Conservation (phyloP, 1,140 invertebrate genomes). For the Zaprionus camerounensis region DNA sequence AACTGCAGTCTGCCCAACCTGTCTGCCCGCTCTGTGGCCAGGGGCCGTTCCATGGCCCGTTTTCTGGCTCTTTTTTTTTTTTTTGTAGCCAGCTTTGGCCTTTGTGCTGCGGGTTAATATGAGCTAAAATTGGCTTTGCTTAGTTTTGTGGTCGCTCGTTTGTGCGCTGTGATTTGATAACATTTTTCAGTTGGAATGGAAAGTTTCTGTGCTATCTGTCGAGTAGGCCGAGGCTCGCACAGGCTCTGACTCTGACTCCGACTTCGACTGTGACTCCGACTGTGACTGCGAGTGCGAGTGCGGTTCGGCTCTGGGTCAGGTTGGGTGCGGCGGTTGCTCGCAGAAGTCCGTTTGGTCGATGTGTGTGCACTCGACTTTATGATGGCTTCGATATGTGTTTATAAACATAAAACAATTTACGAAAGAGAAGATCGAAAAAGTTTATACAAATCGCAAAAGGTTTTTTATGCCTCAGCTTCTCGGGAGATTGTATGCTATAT, state of each 20-base stretch:
- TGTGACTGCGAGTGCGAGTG: background rate
- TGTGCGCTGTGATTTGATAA: constrained; percentile 80
- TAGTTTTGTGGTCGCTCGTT: constrained; percentile 81
- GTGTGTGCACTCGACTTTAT: constrained; percentile 7
- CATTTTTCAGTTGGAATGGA: constrained; percentile 79
- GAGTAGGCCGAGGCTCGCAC: background rate
- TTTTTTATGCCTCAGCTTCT: background rate
- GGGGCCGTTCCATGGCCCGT: constrained; percentile 46
- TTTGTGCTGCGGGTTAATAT: constrained; percentile 83
- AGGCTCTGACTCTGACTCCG: background rate
- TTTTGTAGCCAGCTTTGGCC: constrained; percentile 55
- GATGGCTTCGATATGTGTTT: constrained; percentile 11
- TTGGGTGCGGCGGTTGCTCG: constrained; percentile 42
- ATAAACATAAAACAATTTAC: constrained; percentile 12
- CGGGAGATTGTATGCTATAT: background rate
- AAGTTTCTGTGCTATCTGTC: constrained; percentile 59
- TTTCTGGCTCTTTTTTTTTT: constrained; percentile 26
- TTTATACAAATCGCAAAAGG: constrained; percentile 4
- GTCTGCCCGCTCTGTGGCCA: constrained; percentile 43
- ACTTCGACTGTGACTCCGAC: background rate
- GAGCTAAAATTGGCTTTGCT: constrained; percentile 83
- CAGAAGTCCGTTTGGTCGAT: background rate
- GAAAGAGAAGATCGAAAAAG: constrained; percentile 3
- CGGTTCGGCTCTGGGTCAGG: constrained; percentile 39
- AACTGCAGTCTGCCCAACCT: background rate